Evolutionary conservation across 2,888 invertebrate species (phyloP), one percentile per base, ranked within the genome.

Genomic region (Cremastinae sp.): DNA sequence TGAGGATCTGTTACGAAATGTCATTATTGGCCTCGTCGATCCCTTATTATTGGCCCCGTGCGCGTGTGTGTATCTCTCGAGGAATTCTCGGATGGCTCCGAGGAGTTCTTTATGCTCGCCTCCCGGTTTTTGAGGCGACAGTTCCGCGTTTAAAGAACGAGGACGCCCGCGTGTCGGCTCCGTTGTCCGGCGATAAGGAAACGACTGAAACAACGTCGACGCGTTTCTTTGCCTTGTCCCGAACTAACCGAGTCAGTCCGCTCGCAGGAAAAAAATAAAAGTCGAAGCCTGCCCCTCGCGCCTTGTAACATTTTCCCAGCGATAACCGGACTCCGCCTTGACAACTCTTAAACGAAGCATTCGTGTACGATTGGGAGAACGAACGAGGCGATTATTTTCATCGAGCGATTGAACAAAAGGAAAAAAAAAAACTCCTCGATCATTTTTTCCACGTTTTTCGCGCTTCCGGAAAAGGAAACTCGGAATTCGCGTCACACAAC

Each of bases 121-220:
- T 69, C 43, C 28, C 20, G 49, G 64, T 47, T 36, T 69, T 73
- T 59, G 49, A 68, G 14, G 58, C 73, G 53, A 64, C 69, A 76
- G 64, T 73, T 53, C 43, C 28, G 28, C 28, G 64, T 69, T 47
- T 51, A 47, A 59, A 51, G 58, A 45, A 36, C 5, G 28, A 3
- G 28, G 28, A 45, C 28, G 53, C 53, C 69, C 66, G 59, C 69
- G 65, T 65, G 76, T 73, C 62, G 56, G 43, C 43, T 38, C 38
- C 62, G 68, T 62, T 53, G 58, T 72, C 53, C 45, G 18, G 73
- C 68, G 76, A 76, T 73, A 73, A 73, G 69, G 58, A 28, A 69
- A 66, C 34, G 56, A 62, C 61, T 49, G 51, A 53, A 68, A 28
- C 53, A 64, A 45, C 69, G 36, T 28, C 59, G 59, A 69, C 64